Evolutionary conservation across 1,140 invertebrate genomes (phyloP).

Genomic region (Homarus americanus): DNA sequence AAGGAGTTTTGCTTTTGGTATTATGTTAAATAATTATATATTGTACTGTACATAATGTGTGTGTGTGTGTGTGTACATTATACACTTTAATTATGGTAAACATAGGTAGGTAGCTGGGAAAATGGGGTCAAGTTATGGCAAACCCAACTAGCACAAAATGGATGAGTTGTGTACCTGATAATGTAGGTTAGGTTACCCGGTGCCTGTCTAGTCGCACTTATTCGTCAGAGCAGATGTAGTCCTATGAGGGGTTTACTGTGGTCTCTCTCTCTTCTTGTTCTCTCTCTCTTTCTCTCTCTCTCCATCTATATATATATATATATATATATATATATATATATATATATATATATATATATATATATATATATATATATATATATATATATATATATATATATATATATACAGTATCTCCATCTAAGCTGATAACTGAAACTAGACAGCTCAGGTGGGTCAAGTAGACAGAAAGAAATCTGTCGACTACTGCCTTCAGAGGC

Average conservation of each 20-base stretch:
- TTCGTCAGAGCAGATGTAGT: constrained; percentile 6
- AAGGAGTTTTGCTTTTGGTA: background rate
- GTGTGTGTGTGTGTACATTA: no score
- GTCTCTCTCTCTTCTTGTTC: no score
- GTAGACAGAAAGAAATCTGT: background rate
- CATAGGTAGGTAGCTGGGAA: background rate
- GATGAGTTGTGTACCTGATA: constrained; percentile 72
- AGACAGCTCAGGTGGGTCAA: background rate
- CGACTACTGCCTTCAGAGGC: background rate
- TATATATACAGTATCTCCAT: background rate
- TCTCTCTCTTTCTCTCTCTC: no score
- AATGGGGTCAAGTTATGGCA: constrained; percentile 35
- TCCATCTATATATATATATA: no score
- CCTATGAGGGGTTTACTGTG: background rate
- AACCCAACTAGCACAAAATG: constrained; percentile 43
- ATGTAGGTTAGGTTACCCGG: constrained; percentile 67
- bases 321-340: no score
- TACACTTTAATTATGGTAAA: background rate
- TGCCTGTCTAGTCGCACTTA: constrained; percentile 68
- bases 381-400: no score
- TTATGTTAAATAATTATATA: background rate
- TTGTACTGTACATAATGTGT: no score
- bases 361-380: no score
- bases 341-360: no score
- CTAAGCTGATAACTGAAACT: background rate